Evolutionary conservation across 37 sponge, comb jelly and placozoan species (phyloP).

Genomic region (Theonella swinhoei): DNA sequence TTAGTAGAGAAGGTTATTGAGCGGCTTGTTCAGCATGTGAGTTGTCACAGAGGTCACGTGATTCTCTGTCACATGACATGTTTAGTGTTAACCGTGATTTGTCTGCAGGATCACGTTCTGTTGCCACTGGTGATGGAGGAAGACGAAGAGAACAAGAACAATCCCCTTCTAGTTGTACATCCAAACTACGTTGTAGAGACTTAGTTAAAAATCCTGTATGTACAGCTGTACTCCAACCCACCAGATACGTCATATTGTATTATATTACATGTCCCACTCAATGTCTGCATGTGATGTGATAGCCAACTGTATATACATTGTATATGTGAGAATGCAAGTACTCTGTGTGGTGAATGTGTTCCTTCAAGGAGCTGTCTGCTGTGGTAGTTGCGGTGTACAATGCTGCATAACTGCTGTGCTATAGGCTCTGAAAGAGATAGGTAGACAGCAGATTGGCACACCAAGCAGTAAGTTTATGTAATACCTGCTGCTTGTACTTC

Average conservation of each 20-base stretch:
- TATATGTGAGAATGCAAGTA: too few species aligned
- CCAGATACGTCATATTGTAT: too few species aligned
- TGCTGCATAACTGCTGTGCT: not conserved
- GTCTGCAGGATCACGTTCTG: constrained; percentile 77
- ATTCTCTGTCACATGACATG: not conserved
- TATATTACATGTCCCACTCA: too few species aligned
- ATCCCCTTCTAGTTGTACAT: constrained; percentile 92
- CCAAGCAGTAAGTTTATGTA: too few species aligned
- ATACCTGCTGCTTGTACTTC: constrained; percentile 68
- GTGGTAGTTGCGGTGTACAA: too few species aligned
- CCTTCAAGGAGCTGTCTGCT: too few species aligned
- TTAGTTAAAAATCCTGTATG: too few species aligned
- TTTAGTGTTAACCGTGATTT: not conserved
- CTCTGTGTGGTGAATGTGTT: too few species aligned
- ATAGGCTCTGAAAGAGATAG: not conserved
- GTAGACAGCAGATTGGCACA: too few species aligned
- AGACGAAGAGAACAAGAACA: constrained; percentile 40
- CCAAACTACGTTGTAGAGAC: constrained; percentile 93
- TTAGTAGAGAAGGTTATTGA: constrained; percentile 95
- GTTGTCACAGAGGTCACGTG: not conserved
- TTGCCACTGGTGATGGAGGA: constrained; percentile 64
- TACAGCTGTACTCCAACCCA: too few species aligned
- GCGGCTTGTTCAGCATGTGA: constrained; percentile 89
- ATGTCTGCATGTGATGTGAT: too few species aligned
- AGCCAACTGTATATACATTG: too few species aligned